Percentiles rank a stretch among this genome's conserved stretches.
These are phyloP conservation scores for Helarctos malayanus DNA, from an alignment of 2,797 vertebrate species.

Conservation along the genomic window DNA sequence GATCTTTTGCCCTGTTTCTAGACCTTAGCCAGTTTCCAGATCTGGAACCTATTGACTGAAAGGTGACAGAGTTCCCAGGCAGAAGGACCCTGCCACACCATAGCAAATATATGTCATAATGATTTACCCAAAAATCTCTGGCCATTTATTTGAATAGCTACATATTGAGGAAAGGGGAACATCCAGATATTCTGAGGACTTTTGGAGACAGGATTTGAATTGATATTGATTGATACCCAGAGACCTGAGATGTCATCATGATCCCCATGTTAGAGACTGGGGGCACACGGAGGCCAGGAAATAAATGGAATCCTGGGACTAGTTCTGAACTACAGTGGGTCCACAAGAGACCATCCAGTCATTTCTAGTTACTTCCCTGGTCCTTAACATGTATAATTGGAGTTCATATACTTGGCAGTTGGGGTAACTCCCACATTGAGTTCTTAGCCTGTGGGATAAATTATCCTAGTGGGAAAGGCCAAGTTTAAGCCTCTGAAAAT, in stretches of 20 bases:
- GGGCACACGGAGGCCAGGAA: background rate
- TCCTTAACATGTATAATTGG: background rate
- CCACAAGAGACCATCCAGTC: background rate
- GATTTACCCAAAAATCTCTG: background rate
- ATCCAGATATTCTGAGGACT: background rate
- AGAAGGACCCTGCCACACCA: background rate
- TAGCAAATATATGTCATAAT: background rate
- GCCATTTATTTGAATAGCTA: background rate
- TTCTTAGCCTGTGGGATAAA: background rate
- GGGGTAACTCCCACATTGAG: background rate
- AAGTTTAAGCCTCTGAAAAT: conserved; percentile 25
- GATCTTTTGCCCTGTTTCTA: background rate
- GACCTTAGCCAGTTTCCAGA: background rate
- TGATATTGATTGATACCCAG: background rate
- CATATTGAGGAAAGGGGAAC: background rate
- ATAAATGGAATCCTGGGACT: background rate
- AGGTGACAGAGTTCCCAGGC: background rate
- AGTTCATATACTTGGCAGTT: background rate
- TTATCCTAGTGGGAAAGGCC: background rate
- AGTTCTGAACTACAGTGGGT: background rate
- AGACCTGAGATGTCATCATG: background rate
- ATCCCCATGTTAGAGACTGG: background rate
- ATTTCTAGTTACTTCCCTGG: background rate
- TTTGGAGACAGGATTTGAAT: background rate
- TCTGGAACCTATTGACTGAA: background rate